Evolutionary conservation across 2,888 invertebrate species (phyloP).

Genomic region (Leptopilina drosophilae): DNA sequence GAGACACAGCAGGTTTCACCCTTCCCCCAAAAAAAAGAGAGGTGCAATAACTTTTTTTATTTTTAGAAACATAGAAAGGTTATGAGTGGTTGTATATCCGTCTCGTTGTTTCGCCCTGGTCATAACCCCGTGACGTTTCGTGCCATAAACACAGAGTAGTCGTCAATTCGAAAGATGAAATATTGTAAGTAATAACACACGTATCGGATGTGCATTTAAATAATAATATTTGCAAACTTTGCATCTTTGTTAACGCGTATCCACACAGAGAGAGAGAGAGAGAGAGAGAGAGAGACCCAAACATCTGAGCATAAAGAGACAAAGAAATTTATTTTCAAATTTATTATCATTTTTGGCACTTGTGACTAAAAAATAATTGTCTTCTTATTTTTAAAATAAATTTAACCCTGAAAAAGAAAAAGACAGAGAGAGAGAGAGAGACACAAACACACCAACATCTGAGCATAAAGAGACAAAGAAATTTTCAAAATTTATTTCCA

Average conservation of each 20-base stretch:
- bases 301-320: too few species aligned
- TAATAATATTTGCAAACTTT: conserved; percentile 20
- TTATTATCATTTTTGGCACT: too few species aligned
- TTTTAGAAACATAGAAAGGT: conserved; percentile 19
- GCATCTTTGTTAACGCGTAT: background rate
- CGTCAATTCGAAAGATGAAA: conserved; percentile 77
- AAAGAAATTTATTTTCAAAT: too few species aligned
- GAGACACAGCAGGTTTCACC: background rate
- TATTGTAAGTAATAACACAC: conserved; percentile 77
- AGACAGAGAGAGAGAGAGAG: too few species aligned
- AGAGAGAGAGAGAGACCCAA: too few species aligned
- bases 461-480: too few species aligned
- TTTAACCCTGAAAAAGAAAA: background rate
- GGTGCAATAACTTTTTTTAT: conserved; percentile 16
- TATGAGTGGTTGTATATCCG: conserved; percentile 30
- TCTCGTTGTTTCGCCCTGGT: conserved; percentile 61
- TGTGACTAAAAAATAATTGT: too few species aligned
- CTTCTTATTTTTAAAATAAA: background rate
- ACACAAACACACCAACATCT: too few species aligned
- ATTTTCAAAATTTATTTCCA: too few species aligned
- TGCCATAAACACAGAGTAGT: conserved; percentile 77
- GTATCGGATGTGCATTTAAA: conserved; percentile 65
- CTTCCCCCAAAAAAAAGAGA: background rate
- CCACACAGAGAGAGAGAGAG: too few species aligned
- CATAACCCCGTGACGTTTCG: conserved; percentile 72